A percentile compares a stretch with the other conserved stretches of the same genome.
phyloP scores from a whole-genome alignment of 2,797 vertebrate species.

The Myotis vivesi region DNA sequence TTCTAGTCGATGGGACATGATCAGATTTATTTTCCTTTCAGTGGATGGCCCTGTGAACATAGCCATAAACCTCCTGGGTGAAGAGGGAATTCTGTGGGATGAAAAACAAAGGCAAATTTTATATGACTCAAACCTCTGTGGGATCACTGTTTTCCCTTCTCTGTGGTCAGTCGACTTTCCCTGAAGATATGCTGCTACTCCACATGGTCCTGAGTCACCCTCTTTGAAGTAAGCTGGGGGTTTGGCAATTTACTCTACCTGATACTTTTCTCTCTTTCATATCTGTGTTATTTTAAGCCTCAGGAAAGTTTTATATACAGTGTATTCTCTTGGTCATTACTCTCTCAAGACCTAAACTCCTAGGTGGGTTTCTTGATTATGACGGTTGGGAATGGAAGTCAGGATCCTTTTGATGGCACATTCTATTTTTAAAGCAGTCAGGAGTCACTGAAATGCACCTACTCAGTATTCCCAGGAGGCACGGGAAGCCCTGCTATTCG shows the following conservation, averaged over 20 bases:
- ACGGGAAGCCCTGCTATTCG: neutral
- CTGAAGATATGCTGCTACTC: neutral
- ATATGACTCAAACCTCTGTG: neutral
- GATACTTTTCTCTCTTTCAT: neutral
- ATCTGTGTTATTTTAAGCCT: neutral
- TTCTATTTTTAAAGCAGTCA: conserved; percentile 19
- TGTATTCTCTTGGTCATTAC: neutral
- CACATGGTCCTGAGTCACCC: neutral
- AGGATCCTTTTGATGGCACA: neutral
- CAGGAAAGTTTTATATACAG: neutral
- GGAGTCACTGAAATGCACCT: neutral
- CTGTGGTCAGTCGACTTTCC: neutral
- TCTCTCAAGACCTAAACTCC: neutral
- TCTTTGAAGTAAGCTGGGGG: neutral
- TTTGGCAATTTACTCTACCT: neutral
- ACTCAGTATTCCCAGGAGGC: neutral
- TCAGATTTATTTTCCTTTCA: neutral
- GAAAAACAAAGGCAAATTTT: neutral
- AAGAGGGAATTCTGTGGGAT: conserved; percentile 13
- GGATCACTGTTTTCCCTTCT: neutral
- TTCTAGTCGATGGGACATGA: neutral
- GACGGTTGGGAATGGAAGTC: neutral
- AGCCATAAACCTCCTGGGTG: neutral
- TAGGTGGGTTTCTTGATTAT: neutral
- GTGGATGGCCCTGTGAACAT: neutral